Percentiles rank a stretch among this genome's conserved stretches.
These are phyloP conservation scores for Malurus cyaneus DNA, from an alignment of 2,113 vertebrate genomes.

Conservation along the genomic window DNA sequence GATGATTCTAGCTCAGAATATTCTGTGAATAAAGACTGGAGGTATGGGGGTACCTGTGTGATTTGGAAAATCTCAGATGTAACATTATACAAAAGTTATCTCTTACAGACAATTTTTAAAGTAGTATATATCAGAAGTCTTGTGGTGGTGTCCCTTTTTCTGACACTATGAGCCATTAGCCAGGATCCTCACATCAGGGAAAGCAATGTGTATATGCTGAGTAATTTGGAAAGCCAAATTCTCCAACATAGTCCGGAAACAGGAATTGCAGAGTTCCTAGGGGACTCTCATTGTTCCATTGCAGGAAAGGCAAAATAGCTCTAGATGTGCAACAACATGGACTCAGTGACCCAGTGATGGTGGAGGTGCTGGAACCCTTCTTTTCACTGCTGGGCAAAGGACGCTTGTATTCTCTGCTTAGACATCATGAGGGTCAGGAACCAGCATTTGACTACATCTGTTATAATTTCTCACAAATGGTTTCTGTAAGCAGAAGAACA, in stretches of 20 bases:
- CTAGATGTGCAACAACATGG: neutral
- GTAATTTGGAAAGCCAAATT: neutral
- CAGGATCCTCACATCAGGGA: neutral
- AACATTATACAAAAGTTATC: neutral
- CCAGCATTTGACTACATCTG: neutral
- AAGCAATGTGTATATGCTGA: neutral
- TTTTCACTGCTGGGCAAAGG: neutral
- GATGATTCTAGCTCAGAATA: neutral
- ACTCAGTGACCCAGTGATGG: neutral
- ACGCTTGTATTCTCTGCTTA: neutral
- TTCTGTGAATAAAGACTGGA: neutral
- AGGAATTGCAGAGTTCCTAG: neutral
- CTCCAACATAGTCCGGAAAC: neutral
- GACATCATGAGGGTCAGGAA: neutral
- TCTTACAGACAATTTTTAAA: neutral
- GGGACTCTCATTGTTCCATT: neutral
- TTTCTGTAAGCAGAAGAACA: neutral
- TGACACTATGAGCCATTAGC: neutral
- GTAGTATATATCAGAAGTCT: neutral
- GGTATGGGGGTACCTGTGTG: rapidly evolving
- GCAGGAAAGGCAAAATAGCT: neutral
- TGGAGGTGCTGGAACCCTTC: neutral
- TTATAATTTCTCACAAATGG: neutral
- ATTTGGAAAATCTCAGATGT: neutral
- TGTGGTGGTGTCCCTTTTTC: neutral